A percentile compares a stretch with the other conserved stretches of the same genome.
phyloP scores from a whole-genome alignment of 1,140 invertebrate genomes.

The Condylostylus longicornis region DNA sequence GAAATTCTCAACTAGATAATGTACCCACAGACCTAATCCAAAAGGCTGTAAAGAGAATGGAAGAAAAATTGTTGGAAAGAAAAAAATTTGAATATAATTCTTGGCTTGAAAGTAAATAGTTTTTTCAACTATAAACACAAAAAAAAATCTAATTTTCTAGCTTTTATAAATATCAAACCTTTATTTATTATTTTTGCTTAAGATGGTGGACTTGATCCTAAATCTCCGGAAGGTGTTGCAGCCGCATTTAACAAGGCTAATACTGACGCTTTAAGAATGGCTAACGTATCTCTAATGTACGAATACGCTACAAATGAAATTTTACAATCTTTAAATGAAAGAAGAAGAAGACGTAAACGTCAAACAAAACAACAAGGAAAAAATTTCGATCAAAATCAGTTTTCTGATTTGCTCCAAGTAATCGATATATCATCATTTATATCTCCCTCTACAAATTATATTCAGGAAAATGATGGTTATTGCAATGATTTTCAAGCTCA shows the following conservation, averaged over 20 bases:
- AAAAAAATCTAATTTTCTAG: too few species aligned
- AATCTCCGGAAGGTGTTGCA: constrained; percentile 69
- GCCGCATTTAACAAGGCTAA: constrained; percentile 81
- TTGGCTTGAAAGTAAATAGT: constrained; percentile 36
- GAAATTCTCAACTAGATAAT: neutral
- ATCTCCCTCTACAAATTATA: constrained; percentile 32
- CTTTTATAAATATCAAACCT: too few species aligned
- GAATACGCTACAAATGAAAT: constrained; percentile 78
- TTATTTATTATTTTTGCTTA: constrained; percentile 20
- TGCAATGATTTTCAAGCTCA: constrained; percentile 47
- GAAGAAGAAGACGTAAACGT: constrained; percentile 45
- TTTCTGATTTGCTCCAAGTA: constrained; percentile 54
- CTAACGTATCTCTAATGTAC: constrained; percentile 74
- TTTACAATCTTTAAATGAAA: constrained; percentile 45
- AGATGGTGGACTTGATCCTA: constrained; percentile 64
- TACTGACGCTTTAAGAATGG: constrained; percentile 58
- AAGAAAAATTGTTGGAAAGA: constrained; percentile 51
- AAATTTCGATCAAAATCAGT: constrained; percentile 48
- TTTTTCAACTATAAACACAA: neutral
- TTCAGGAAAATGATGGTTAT: constrained; percentile 31
- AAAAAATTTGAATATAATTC: constrained; percentile 62
- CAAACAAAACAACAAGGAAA: constrained; percentile 56
- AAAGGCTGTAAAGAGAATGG: constrained; percentile 56
- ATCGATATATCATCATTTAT: constrained; percentile 48
- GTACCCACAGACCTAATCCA: constrained; percentile 36